Evolutionary conservation across 2,888 invertebrate genomes (phyloP), one percentile per base, ranked within the genome.

Genomic region (Orchesellides sinensis): DNA sequence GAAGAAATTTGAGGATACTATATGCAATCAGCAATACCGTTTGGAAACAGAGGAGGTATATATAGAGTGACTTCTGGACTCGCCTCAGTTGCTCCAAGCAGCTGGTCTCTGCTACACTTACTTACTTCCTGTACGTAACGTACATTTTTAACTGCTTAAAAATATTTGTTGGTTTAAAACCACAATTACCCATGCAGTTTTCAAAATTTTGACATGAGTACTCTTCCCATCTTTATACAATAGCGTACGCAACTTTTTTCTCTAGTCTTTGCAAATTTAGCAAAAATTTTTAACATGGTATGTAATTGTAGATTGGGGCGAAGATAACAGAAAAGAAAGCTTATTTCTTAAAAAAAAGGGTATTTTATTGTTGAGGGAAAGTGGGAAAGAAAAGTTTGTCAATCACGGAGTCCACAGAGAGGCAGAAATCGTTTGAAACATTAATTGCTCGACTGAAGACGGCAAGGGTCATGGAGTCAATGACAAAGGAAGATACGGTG

Each of bases 401-500:
- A 68, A 56, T 61, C 77, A 77, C 77, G 77, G 77, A 77, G 68
- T 77, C 32, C 0, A 59, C 27, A 21, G 40, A 59, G 32, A 68
- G 52, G 8, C n/a, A 47, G 10, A 47, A 17, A 4, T n/a, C 19
- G 2, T 17, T 45, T 0, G 3, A 54, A 12, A 35, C 23, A 17
- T 8, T 47, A 23, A 12, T 19, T 21, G 17, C 59, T 1, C 29
- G 21, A 5, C 47, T 40, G 35, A 70, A 25, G 49, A 78, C 0
- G 54, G 61, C 23, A 10, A 19, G 8, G 19, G 70, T 14, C 12
- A 87, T 92, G 89, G 95, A 96, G 90, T 93, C 94, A 79, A 92
- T 96, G 92, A 91, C 94, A 27, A 96, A 96, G 91, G 91, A 92
- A 83, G 95, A 96, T 89, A 96, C 96, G 0, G 93, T 96, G 81